phyloP scores from a whole-genome alignment of 2,113 vertebrate genomes.

The Sisor rabdophorus region DNA sequence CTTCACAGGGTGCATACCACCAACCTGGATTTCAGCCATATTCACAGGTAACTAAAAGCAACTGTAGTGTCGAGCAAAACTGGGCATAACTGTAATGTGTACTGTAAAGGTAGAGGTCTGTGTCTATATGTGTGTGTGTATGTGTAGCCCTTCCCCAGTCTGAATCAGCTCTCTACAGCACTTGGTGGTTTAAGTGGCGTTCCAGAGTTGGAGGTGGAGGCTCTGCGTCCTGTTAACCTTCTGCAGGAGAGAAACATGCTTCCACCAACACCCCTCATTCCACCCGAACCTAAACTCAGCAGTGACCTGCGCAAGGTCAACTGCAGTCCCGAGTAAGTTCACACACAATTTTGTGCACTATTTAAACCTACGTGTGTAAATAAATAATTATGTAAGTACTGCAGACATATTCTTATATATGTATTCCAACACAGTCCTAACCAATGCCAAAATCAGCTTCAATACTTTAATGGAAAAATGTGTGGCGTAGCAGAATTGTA shows the following conservation, averaged over 20 bases:
- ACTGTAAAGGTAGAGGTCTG: no score
- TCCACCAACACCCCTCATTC: slow-evolving; percentile 72
- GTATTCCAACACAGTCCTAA: neutral
- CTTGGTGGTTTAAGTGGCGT: slow-evolving; percentile 86
- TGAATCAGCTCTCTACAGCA: slow-evolving; percentile 84
- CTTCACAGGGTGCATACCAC: slow-evolving; percentile 66
- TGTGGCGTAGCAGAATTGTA: neutral
- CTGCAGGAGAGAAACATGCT: slow-evolving; percentile 88
- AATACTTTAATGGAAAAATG: neutral
- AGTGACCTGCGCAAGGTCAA: slow-evolving; percentile 87
- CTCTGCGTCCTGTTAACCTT: slow-evolving; percentile 84
- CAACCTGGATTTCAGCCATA: slow-evolving; percentile 74
- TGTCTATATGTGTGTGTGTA: neutral
- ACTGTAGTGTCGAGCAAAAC: slow-evolving; percentile 36
- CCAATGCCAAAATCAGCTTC: neutral
- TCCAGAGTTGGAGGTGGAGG: slow-evolving; percentile 85
- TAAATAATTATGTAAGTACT: neutral
- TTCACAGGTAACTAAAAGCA: slow-evolving; percentile 66
- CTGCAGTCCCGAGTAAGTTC: slow-evolving; percentile 89
- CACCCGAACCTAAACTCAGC: slow-evolving; percentile 88
- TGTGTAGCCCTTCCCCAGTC: slow-evolving; percentile 76
- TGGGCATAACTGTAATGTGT: neutral
- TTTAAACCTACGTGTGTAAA: neutral
- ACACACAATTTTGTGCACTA: no score
- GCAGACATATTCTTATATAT: neutral